A percentile compares a stretch with the other conserved stretches of the same genome.
Conservation (phyloP, 2,797 vertebrate genomes). For the Aldrovandia affinis region DNA sequence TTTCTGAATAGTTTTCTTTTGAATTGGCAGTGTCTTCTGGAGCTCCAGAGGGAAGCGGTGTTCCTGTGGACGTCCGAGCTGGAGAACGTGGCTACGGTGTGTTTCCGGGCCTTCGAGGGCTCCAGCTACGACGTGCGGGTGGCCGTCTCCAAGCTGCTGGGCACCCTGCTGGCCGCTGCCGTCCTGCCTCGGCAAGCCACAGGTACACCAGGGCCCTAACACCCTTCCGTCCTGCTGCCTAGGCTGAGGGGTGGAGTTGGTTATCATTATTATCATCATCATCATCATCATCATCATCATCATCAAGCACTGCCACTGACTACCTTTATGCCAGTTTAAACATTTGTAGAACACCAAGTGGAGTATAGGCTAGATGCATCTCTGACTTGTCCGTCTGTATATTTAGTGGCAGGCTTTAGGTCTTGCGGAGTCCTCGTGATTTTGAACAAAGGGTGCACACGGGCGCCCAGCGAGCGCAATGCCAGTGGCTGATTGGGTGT, state of each 20-base stretch:
- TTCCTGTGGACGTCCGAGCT: slow-evolving; percentile 91
- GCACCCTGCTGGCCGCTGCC: slow-evolving; percentile 82
- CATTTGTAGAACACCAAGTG: too few relatives aligned
- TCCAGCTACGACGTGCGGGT: slow-evolving; percentile 85
- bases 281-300: too few relatives aligned
- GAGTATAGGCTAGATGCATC: too few relatives aligned
- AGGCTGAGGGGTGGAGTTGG: too few relatives aligned
- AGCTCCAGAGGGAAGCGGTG: slow-evolving; percentile 88
- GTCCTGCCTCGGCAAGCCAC: slow-evolving; percentile 70
- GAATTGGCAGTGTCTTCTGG: slow-evolving; percentile 82
- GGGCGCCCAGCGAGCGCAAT: too few relatives aligned
- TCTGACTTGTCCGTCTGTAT: too few relatives aligned
- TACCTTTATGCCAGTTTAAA: too few relatives aligned
- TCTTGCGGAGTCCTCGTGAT: neutral
- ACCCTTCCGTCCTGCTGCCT: too few relatives aligned
- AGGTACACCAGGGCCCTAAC: slow-evolving; percentile 69
- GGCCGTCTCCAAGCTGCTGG: slow-evolving; percentile 83
- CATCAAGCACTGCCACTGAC: too few relatives aligned
- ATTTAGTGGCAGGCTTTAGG: too few relatives aligned
- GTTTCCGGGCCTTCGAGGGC: slow-evolving; percentile 92
- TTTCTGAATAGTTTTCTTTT: neutral
- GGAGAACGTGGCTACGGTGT: slow-evolving; percentile 86
- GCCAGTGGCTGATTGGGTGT: too few relatives aligned
- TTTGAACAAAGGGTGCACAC: neutral
- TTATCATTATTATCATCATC: too few relatives aligned